phyloP scores from a whole-genome alignment of 2,797 vertebrate species.

The Aplochiton taeniatus region DNA sequence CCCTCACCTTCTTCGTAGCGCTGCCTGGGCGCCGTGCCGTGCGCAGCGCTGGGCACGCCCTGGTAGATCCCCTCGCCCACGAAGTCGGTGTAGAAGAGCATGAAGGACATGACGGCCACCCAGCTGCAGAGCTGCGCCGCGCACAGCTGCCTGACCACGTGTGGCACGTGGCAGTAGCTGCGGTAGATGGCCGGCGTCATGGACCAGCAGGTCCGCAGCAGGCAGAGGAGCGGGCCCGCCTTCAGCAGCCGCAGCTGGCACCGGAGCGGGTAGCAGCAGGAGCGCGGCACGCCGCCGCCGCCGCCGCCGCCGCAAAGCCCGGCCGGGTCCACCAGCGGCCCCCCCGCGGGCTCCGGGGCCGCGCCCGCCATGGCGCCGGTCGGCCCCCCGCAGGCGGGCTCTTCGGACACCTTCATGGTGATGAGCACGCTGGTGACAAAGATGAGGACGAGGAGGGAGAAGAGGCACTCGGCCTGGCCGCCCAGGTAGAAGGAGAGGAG shows the following conservation, averaged over 20 bases:
- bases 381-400: slow-evolving; percentile 31
- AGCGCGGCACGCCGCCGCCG: slow-evolving; percentile 54
- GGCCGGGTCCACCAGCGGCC: slow-evolving; percentile 24
- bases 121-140: slow-evolving; percentile 82
- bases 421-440: slow-evolving; percentile 76
- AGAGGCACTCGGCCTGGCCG: slow-evolving; percentile 76
- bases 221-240: slow-evolving; percentile 70
- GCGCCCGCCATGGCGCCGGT: slow-evolving; percentile 11
- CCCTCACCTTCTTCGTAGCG: slow-evolving; percentile 80
- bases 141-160: slow-evolving; percentile 78
- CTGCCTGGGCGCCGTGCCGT: slow-evolving; percentile 69
- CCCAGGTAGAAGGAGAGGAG: slow-evolving; percentile 71
- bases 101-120: slow-evolving; percentile 83
- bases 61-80: slow-evolving; percentile 79
- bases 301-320: slow-evolving; percentile 43
- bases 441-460: slow-evolving; percentile 78
- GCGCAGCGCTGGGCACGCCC: slow-evolving; percentile 76
- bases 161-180: slow-evolving; percentile 78
- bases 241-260: slow-evolving; percentile 68
- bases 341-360: slow-evolving; percentile 39
- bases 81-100: slow-evolving; percentile 85
- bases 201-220: slow-evolving; percentile 74
- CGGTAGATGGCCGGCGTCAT: slow-evolving; percentile 78
- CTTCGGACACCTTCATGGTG: slow-evolving; percentile 79
- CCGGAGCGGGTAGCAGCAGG: slow-evolving; percentile 68